Evolutionary conservation across 2,113 vertebrate genomes (phyloP).

Genomic region (Boulengeromyrus knoepffleri): DNA sequence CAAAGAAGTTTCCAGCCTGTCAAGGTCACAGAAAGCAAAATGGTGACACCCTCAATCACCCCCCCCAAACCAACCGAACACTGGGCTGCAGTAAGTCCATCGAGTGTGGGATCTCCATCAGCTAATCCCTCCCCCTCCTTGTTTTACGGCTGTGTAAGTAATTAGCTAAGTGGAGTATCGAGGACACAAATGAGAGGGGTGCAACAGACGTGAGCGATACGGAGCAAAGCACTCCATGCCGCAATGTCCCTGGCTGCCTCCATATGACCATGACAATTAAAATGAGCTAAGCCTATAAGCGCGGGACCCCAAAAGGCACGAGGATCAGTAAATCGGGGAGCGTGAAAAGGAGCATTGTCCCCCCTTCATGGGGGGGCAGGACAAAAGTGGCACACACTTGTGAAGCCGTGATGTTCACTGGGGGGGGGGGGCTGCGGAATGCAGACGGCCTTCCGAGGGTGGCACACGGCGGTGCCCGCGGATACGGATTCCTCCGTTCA

Average conservation of each 20-base stretch:
- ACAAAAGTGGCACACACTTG: neutral
- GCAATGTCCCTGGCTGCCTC: neutral
- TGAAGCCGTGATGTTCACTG: neutral
- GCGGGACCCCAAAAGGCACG: neutral
- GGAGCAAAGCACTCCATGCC: slow-evolving; percentile 34
- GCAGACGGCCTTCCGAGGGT: slow-evolving; percentile 7
- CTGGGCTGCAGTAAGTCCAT: neutral
- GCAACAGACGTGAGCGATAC: slow-evolving; percentile 22
- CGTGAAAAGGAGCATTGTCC: neutral
- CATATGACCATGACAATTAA: neutral
- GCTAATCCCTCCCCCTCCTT: slow-evolving; percentile 39
- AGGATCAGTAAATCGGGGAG: neutral
- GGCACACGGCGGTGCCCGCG: slow-evolving; percentile 12
- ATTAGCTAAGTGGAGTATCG: slow-evolving; percentile 49
- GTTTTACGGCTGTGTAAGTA: slow-evolving; percentile 48
- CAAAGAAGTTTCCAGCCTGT: neutral
- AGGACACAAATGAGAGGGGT: slow-evolving; percentile 31
- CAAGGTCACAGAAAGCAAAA: neutral
- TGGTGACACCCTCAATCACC: neutral
- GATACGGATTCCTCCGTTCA: slow-evolving; percentile 17
- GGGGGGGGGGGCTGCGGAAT: neutral
- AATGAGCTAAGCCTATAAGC: neutral
- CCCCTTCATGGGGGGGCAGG: neutral
- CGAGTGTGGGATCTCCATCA: slow-evolving; percentile 27
- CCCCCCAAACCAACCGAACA: neutral